Conservation (phyloP, 2,113 vertebrate species). For the Lepus timidus region DNA sequence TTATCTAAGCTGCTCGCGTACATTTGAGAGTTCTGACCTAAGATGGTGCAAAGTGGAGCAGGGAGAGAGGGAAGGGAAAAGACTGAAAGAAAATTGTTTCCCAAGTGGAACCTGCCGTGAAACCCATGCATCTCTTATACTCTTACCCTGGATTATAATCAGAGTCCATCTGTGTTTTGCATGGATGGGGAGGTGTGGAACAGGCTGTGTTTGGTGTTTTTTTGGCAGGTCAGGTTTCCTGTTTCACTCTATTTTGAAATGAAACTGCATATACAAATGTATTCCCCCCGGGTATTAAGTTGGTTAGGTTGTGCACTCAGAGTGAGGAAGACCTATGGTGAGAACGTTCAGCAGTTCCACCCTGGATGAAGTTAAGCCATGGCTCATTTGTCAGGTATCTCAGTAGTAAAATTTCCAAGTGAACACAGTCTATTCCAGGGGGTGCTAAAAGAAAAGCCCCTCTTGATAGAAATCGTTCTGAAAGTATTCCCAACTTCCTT, state of each 20-base stretch:
- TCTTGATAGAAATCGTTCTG: not conserved
- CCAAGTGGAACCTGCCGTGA: not conserved
- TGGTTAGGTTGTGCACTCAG: not conserved
- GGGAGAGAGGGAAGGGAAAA: not conserved
- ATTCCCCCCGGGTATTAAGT: not conserved
- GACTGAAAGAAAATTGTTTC: not conserved
- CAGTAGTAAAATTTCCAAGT: not conserved
- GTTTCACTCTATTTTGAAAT: conserved; percentile 52
- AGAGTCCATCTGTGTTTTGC: not conserved
- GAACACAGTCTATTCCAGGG: not conserved
- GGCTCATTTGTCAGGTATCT: not conserved
- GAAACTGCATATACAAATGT: not conserved
- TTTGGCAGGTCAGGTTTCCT: conserved; percentile 54
- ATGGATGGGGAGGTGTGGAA: conserved; percentile 26
- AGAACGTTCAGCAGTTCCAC: not conserved
- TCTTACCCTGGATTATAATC: conserved; percentile 28
- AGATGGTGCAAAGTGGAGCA: not conserved
- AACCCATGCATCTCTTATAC: not conserved
- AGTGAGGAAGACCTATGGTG: not conserved
- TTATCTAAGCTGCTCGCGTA: not conserved
- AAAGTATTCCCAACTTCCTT: not conserved
- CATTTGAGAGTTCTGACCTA: not conserved
- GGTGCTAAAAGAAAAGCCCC: not conserved
- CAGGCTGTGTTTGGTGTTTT: conserved; percentile 36
- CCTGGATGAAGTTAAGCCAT: not conserved